Percentiles rank a stretch among this genome's conserved stretches.
Evolutionary conservation across 2,113 vertebrate genomes (phyloP).

Genomic region (Ursus arctos): DNA sequence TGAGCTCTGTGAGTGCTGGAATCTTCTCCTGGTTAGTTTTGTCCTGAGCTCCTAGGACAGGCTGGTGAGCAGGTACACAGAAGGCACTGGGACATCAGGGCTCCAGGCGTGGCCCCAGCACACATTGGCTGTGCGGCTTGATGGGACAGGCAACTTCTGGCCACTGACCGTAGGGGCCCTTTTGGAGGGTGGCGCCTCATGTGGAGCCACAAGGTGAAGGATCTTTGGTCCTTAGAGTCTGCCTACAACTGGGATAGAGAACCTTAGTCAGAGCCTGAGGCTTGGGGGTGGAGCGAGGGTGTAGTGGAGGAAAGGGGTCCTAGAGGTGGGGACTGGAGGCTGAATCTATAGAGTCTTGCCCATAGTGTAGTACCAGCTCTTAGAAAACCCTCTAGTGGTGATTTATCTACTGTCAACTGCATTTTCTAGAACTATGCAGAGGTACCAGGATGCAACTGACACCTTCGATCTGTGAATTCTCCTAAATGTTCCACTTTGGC

Average conservation of each 20-base stretch:
- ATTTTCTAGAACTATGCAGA: not conserved
- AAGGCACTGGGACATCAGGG: not conserved
- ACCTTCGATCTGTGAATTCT: not conserved
- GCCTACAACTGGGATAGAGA: not conserved
- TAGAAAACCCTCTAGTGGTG: slow-evolving; percentile 7
- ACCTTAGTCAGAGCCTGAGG: not conserved
- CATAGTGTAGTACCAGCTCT: not conserved
- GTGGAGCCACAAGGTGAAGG: not conserved
- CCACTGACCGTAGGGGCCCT: not conserved
- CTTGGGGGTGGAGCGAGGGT: not conserved
- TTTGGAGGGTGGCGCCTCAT: not conserved
- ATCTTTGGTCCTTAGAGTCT: not conserved
- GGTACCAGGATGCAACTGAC: not conserved
- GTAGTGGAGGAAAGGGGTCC: not conserved
- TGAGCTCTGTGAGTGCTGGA: not conserved
- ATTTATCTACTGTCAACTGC: not conserved
- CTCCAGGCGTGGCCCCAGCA: not conserved
- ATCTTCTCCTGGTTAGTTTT: not conserved
- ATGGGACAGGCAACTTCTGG: not conserved
- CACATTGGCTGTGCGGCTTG: too few species aligned
- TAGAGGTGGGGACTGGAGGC: not conserved
- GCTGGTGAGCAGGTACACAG: not conserved
- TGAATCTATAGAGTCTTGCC: not conserved
- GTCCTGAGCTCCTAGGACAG: not conserved
- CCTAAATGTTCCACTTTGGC: not conserved